These are phyloP conservation scores for Brachystomella parvula DNA, from an alignment of 1,140 invertebrate genomes.

Conservation along the genomic window DNA sequence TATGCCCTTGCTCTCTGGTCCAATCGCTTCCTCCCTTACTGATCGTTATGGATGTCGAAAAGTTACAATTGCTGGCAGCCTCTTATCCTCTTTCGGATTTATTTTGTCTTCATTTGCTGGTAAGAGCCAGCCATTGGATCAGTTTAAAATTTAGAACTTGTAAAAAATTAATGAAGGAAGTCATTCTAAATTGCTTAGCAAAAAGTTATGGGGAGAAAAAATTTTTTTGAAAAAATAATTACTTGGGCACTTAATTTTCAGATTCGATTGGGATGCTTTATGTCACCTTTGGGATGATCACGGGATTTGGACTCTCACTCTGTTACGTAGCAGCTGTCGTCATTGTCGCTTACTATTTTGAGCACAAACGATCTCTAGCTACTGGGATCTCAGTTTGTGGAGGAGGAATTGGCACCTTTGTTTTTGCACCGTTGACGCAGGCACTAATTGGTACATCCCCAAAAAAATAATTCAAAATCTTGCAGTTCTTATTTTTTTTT, in stretches of 20 bases:
- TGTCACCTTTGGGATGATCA: constrained; percentile 74
- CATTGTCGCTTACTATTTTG: constrained; percentile 93
- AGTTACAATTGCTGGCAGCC: constrained; percentile 69
- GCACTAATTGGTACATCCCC: constrained; percentile 50
- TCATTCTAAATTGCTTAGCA: neutral
- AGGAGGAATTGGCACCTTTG: constrained; percentile 79
- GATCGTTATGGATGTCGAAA: constrained; percentile 75
- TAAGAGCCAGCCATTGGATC: constrained; percentile 18
- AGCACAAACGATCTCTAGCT: constrained; percentile 79
- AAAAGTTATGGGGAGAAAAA: neutral
- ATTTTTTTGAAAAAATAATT: neutral
- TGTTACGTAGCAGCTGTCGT: constrained; percentile 79
- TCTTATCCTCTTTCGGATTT: constrained; percentile 70
- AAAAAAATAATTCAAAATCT: neutral
- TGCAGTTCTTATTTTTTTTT: neutral
- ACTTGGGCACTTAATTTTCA: neutral
- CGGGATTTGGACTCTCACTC: constrained; percentile 75
- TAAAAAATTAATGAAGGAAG: neutral
- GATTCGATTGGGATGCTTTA: constrained; percentile 69
- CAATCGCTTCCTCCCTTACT: constrained; percentile 76
- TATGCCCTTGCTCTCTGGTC: constrained; percentile 78
- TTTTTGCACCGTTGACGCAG: constrained; percentile 79
- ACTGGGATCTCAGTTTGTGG: constrained; percentile 88
- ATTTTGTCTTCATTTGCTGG: constrained; percentile 62
- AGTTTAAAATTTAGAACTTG: neutral